Evolutionary conservation across 2,888 invertebrate species (phyloP).

Genomic region (Tricholauxania praeusta): DNA sequence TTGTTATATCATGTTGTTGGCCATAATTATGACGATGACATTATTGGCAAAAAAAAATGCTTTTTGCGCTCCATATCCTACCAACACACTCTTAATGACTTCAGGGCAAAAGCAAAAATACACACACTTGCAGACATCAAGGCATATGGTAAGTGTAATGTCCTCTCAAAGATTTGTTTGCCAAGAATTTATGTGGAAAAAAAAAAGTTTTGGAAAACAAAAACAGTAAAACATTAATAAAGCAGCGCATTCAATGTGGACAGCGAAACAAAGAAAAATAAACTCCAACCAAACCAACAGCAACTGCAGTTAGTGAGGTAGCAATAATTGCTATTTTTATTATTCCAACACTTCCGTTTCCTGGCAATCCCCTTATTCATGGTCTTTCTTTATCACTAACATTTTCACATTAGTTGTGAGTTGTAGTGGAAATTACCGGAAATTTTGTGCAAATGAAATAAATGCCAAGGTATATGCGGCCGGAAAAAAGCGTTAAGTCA

Average conservation of each 20-base stretch:
- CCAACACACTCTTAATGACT: conserved; percentile 16
- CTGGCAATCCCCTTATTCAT: background rate
- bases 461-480: background rate
- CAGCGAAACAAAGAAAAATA: background rate
- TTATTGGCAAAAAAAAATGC: conserved; percentile 21
- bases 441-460: conserved; percentile 20
- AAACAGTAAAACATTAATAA: conserved; percentile 1
- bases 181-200: background rate
- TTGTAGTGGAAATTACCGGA: conserved; percentile 10
- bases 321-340: conserved; percentile 10
- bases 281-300: background rate
- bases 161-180: background rate
- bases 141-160: conserved; percentile 1
- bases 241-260: background rate
- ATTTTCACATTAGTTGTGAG: background rate
- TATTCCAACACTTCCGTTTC: conserved; percentile 10
- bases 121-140: background rate
- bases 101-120: background rate
- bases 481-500: background rate
- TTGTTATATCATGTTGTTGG: background rate
- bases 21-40: conserved; percentile 16
- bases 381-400: background rate
- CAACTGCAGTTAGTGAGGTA: background rate
- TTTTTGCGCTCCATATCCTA: conserved; percentile 20
- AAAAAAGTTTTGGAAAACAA: background rate